Conservation (phyloP, 2,797 vertebrate species). For the Gallirallus australis region DNA sequence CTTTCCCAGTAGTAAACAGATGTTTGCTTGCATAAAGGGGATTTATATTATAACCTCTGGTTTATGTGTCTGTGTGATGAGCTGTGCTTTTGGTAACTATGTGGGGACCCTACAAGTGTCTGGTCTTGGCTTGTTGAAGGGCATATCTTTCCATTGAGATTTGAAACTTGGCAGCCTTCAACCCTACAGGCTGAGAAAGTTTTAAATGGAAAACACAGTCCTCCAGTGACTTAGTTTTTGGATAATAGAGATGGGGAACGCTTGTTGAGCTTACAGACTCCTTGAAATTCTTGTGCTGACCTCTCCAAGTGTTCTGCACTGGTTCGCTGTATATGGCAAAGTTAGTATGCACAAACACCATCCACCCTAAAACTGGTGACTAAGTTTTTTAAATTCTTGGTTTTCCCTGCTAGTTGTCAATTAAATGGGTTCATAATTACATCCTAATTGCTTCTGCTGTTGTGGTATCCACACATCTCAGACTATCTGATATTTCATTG, state of each 20-base stretch:
- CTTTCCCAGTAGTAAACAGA: not conserved
- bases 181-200: not conserved
- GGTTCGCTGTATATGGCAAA: not conserved
- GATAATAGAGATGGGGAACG: not conserved
- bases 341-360: not conserved
- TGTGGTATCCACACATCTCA: conserved; percentile 6
- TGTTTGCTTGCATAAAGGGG: conserved; percentile 18
- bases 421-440: not conserved
- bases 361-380: not conserved
- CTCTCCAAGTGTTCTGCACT: not conserved
- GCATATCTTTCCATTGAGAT: not conserved
- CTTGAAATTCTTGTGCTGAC: not conserved
- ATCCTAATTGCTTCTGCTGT: conserved; percentile 11
- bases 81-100: not conserved
- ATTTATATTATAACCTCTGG: not conserved
- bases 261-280: not conserved
- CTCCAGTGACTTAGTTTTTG: not conserved
- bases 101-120: not conserved
- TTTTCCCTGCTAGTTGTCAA: not conserved
- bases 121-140: not conserved
- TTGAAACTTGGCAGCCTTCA: not conserved
- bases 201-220: not conserved
- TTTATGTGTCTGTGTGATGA: not conserved
- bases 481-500: conserved; percentile 19
- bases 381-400: conserved; percentile 6